Percentiles rank a stretch among this genome's conserved stretches.
Evolutionary conservation across 2,113 vertebrate genomes (phyloP).

Genomic region (Dasypus novemcinctus): DNA sequence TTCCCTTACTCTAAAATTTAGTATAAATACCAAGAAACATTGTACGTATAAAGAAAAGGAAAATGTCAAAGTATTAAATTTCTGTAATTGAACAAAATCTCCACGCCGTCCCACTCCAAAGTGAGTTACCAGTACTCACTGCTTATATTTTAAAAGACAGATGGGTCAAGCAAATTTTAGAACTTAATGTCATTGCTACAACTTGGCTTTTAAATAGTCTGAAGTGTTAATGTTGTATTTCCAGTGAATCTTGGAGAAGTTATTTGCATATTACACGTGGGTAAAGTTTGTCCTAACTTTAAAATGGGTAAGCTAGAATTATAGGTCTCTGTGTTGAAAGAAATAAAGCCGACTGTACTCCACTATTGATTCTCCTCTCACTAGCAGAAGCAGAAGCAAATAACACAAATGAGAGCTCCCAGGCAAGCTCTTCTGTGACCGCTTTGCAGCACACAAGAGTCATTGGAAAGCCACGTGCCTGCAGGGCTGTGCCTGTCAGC

Average conservation of each 20-base stretch:
- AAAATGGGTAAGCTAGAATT: accelerated
- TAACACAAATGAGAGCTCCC: accelerated
- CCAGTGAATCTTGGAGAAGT: background rate
- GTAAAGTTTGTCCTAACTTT: too few species aligned
- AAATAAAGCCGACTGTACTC: accelerated
- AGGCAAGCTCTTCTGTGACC: too few species aligned
- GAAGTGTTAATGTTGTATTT: background rate
- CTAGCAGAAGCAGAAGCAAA: accelerated
- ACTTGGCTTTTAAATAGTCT: background rate
- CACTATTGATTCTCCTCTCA: accelerated
- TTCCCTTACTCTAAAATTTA: background rate
- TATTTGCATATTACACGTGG: accelerated
- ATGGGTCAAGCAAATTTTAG: background rate
- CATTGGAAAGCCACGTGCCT: accelerated
- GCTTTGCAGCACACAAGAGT: accelerated
- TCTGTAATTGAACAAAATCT: background rate
- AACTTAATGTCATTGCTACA: background rate
- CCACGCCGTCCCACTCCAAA: too few species aligned
- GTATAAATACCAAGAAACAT: background rate
- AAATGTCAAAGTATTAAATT: background rate
- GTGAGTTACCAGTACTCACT: background rate
- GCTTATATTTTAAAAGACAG: background rate
- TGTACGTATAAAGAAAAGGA: background rate
- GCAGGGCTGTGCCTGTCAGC: background rate
- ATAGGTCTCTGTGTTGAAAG: accelerated